Base-by-base conservation (phyloP, 2,113 vertebrate genomes). In the Ceyx melanurus region DNA sequence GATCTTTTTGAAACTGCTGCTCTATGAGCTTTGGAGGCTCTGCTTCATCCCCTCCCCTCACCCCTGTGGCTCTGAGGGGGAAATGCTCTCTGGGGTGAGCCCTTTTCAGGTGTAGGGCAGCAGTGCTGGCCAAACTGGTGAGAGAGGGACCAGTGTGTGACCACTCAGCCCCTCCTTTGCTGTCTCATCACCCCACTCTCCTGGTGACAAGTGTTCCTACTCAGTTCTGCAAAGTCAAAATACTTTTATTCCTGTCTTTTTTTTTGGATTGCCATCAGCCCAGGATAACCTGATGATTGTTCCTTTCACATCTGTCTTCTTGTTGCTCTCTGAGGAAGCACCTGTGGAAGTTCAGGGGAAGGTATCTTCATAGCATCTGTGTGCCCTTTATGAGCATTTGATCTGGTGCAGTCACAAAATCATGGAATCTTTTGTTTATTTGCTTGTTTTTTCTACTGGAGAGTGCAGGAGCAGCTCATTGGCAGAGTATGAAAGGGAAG, bases 331-430 rank as follows among this genome's bases (percentile, higher is more conserved):
- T 54, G 79, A 93, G 56, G 89, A 82, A 50, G 64, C 0, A 0
- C 33, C 9, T 0, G 0, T 12, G 85, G 53, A 85, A 86, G 42
- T 76, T 76, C 51, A 77, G 51, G 60, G 61, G 64, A 56, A 92
- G 37, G 14, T 92, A 33, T 84, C 65, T 89, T 77, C 6, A 5
- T 51, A 84, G 48, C 46, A 81, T 82, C 77, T 88, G 6, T 33
- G 43, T 89, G 48, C 51, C 78, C 80, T 89, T 84, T 79, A 29
- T 40, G 64, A 70, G 83, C 5, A 81, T 84, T 82, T 10, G 11
- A 68, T 86, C 0, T 42, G 61, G 48, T 88, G 45, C 66, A 75
- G 76, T 86, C 57, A 73, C n/a, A 64, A 72, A 86, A 64, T 65
- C 0, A 1, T 21, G 37, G 40, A 78, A 72, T 68, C 29, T 14